phyloP scores from a whole-genome alignment of 2,888 invertebrate species.

The Patella depressa region DNA sequence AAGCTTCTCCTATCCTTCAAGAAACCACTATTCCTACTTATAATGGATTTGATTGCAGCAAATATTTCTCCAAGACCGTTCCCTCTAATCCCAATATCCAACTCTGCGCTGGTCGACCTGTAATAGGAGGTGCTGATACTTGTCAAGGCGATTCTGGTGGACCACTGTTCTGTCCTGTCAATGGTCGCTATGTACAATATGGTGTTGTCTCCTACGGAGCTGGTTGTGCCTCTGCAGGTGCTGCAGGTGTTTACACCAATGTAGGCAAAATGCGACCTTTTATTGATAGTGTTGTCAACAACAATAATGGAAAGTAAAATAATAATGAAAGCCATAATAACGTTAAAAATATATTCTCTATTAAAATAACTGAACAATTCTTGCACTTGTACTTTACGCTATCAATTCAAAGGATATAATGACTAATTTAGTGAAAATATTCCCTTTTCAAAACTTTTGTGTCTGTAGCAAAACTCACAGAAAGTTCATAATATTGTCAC shows the following conservation, averaged over 20 bases:
- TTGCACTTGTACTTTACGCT: too few species aligned
- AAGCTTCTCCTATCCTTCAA: slow-evolving; percentile 12
- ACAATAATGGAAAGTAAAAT: background rate
- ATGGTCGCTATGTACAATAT: slow-evolving; percentile 25
- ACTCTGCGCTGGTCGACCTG: slow-evolving; percentile 34
- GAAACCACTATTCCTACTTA: slow-evolving; percentile 22
- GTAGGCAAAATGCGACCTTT: slow-evolving; percentile 2
- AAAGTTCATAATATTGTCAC: too few species aligned
- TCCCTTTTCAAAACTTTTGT: too few species aligned
- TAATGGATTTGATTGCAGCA: slow-evolving; percentile 21
- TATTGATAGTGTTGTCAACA: background rate
- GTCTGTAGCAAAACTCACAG: too few species aligned
- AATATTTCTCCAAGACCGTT: slow-evolving; percentile 18
- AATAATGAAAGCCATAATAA: too few species aligned
- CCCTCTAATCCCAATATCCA: slow-evolving; percentile 21
- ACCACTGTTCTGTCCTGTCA: slow-evolving; percentile 30
- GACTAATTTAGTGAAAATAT: too few species aligned
- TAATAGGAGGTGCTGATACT: slow-evolving; percentile 30
- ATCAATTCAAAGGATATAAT: too few species aligned
- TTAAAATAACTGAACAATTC: too few species aligned
- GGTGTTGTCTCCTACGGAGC: slow-evolving; percentile 37
- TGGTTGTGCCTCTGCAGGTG: slow-evolving; percentile 27
- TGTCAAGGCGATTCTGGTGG: slow-evolving; percentile 41
- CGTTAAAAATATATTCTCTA: too few species aligned
- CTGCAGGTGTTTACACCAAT: slow-evolving; percentile 33